phyloP scores from a whole-genome alignment of 2,888 invertebrate genomes.

The Gastrophysa polygoni region DNA sequence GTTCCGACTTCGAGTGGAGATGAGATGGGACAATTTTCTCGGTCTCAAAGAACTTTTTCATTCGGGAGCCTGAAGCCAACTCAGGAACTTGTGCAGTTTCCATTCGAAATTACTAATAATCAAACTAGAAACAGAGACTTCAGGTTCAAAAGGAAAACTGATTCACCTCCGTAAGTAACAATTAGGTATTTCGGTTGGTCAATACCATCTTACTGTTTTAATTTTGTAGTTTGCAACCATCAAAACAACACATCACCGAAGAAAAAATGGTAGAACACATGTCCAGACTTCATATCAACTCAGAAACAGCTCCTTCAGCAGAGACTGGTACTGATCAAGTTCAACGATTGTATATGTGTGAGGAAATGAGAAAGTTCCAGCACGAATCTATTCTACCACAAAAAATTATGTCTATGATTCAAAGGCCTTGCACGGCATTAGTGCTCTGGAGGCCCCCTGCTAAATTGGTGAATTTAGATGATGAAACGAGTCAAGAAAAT shows the following conservation, averaged over 20 bases:
- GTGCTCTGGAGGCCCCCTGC: slow-evolving; percentile 80
- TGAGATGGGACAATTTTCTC: slow-evolving; percentile 5
- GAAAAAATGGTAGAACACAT: slow-evolving; percentile 85
- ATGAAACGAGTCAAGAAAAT: slow-evolving; percentile 47
- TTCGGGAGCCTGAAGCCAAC: slow-evolving; percentile 29
- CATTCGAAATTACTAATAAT: slow-evolving; percentile 36
- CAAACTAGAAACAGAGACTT: slow-evolving; percentile 27
- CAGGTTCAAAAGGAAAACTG: slow-evolving; percentile 52
- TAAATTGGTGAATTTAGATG: slow-evolving; percentile 45
- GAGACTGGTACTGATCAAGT: slow-evolving; percentile 51
- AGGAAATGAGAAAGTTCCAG: slow-evolving; percentile 71
- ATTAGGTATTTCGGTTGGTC: background rate
- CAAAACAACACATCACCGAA: slow-evolving; percentile 80
- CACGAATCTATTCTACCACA: slow-evolving; percentile 72
- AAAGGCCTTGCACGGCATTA: slow-evolving; percentile 77
- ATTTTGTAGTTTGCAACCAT: slow-evolving; percentile 49
- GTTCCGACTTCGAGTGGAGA: too few species aligned
- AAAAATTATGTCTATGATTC: slow-evolving; percentile 66
- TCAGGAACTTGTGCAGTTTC: slow-evolving; percentile 44
- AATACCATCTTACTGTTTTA: too few species aligned
- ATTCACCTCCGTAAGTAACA: slow-evolving; percentile 53
- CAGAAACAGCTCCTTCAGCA: slow-evolving; percentile 50
- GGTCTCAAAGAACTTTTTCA: slow-evolving; percentile 35
- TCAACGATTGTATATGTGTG: slow-evolving; percentile 66
- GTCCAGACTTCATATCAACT: slow-evolving; percentile 73